These are phyloP conservation scores for Sebastolobus altivelis DNA, from an alignment of 2,797 vertebrate genomes.

Conservation along the genomic window DNA sequence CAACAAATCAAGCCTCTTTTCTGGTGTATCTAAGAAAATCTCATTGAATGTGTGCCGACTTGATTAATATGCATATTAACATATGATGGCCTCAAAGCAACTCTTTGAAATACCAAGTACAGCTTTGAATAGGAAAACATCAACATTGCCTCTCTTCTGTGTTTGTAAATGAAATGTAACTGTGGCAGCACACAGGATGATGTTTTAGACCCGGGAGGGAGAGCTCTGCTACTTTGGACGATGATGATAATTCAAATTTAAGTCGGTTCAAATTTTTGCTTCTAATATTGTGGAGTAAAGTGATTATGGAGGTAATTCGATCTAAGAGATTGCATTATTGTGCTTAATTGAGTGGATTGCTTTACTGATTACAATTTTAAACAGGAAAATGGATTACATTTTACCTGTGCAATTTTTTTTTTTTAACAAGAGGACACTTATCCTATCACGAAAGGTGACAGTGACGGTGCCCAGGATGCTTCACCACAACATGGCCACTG, in stretches of 20 bases:
- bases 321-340: slow-evolving; percentile 34
- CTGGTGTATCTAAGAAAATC: slow-evolving; percentile 55
- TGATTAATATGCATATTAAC: slow-evolving; percentile 58
- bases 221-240: slow-evolving; percentile 18
- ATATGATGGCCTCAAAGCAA: slow-evolving; percentile 49
- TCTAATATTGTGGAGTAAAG: slow-evolving; percentile 13
- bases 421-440: slow-evolving; percentile 10
- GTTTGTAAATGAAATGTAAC: slow-evolving; percentile 24
- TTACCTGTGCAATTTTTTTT: slow-evolving; percentile 11
- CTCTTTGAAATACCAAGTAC: slow-evolving; percentile 30
- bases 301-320: slow-evolving; percentile 29
- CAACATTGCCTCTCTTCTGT: slow-evolving; percentile 22
- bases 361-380: slow-evolving; percentile 27
- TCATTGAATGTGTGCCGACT: slow-evolving; percentile 42
- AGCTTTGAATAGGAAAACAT: slow-evolving; percentile 44
- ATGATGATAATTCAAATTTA: slow-evolving; percentile 39
- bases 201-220: slow-evolving; percentile 20
- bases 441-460: slow-evolving; percentile 28
- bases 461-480: slow-evolving; percentile 19
- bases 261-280: slow-evolving; percentile 16
- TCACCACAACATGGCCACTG: not conserved
- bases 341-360: slow-evolving; percentile 34
- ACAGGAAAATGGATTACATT: slow-evolving; percentile 21
- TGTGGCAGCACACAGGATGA: slow-evolving; percentile 9
- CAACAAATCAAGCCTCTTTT: slow-evolving; percentile 67